These are phyloP conservation scores for Prinia subflava DNA, from an alignment of 2,113 vertebrate species.

Conservation along the genomic window DNA sequence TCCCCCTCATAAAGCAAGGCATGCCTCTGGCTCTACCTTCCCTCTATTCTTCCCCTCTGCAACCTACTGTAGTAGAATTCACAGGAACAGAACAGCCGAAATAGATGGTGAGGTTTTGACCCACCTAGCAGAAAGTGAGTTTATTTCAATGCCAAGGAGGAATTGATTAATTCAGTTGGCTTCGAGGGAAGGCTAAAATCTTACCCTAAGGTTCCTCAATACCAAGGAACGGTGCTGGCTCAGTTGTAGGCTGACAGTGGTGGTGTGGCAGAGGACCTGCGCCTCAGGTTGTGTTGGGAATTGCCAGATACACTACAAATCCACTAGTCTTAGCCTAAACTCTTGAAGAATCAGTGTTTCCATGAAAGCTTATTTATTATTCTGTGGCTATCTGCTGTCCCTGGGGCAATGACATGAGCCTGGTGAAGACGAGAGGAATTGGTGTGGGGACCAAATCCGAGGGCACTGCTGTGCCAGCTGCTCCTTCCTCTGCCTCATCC, in stretches of 20 bases:
- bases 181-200: neutral
- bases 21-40: constrained; percentile 37
- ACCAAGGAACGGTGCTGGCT: neutral
- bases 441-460: neutral
- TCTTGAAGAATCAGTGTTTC: neutral
- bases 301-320: neutral
- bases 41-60: constrained; percentile 44
- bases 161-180: constrained; percentile 25
- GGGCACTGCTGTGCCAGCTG: neutral
- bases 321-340: neutral
- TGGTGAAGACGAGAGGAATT: neutral
- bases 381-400: neutral
- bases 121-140: constrained; percentile 48
- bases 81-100: constrained; percentile 21
- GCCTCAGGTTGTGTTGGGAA: neutral
- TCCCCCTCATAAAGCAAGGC: constrained; percentile 53
- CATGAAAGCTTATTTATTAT: neutral
- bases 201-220: neutral
- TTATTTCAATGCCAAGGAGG: constrained; percentile 6
- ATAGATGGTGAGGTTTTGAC: constrained; percentile 39
- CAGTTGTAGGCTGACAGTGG: neutral
- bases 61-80: constrained; percentile 50
- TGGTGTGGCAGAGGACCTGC: neutral
- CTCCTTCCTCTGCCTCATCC: neutral
- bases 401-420: neutral